Conservation (phyloP, 2,888 invertebrate genomes). For the Epinotia demarniana region DNA sequence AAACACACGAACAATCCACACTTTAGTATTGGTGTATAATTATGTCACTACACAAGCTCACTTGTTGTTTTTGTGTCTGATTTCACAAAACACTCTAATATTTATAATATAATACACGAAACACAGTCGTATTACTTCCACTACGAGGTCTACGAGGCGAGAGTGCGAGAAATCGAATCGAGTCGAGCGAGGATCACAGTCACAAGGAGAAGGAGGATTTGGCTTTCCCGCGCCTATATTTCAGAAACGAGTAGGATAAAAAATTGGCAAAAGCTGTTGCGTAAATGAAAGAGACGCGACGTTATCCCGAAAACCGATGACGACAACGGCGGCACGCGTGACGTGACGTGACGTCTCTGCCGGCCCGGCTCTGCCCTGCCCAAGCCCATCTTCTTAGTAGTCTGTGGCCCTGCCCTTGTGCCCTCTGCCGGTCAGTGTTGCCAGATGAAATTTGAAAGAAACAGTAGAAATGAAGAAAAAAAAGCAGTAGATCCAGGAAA, state of each 20-base stretch:
- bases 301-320: background rate
- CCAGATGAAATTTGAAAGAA: too few relatives aligned
- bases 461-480: too few relatives aligned
- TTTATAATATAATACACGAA: background rate
- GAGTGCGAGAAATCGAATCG: background rate
- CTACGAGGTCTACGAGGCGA: too few relatives aligned
- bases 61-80: background rate
- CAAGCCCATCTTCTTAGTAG: too few relatives aligned
- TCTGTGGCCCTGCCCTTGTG: too few relatives aligned
- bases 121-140: background rate
- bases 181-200: background rate
- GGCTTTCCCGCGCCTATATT: constrained; percentile 23
- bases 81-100: background rate
- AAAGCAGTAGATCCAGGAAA: too few relatives aligned
- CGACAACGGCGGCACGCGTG: constrained; percentile 11
- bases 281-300: background rate
- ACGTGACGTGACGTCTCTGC: too few relatives aligned
- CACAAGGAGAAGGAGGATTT: background rate
- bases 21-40: background rate
- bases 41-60: background rate
- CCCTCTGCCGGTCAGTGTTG: too few relatives aligned
- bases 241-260: constrained; percentile 3
- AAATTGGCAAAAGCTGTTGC: background rate
- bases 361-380: too few relatives aligned
- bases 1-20: background rate